Base-by-base conservation (phyloP, 2,797 vertebrate genomes). In the Clamator glandarius region DNA sequence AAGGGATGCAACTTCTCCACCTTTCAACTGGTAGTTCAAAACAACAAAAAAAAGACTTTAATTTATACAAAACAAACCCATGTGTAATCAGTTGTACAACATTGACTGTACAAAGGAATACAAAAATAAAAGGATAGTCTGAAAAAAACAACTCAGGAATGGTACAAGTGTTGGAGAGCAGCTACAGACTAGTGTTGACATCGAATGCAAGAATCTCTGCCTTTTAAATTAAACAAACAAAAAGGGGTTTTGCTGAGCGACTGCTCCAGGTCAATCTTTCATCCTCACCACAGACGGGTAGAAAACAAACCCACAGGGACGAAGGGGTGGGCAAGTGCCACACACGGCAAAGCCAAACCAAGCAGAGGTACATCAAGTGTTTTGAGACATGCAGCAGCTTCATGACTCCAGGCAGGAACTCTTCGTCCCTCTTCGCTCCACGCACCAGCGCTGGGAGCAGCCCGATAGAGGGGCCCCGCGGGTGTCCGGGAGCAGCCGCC, bases 61-160 rank as follows among this genome's bases (percentile, higher is more conserved):
- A 96, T 97, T 95, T 96, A 96, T 93, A 96, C 84, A 97, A 96
- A 97, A 93, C 58, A 63, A 95, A 94, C 26, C 73, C 87, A 93
- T 62, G 51, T 87, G 66, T 64, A 61, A 95, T 87, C 96, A 89
- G 96, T 87, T 94, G 69, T 97, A 96, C 96, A 82, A 96, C 92
- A 54, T 29, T 94, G 96, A 97, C 97, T 98, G 97, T 98, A 98
- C 98, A 98, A 97, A 97, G 97, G 93, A 97, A 91, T 95, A 95
- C 89, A 96, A 97, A 93, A 95, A 94, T 87, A 94, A 91, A 93
- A 73, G 69, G 58, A 90, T 12, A 92, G 91, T 91, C 87, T 61
- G 39, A 86, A 90, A 93, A 84, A 88, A 92, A 67, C 78, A 91
- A 89, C 96, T 87, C 78, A 84, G 97, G 96, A 97, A 96, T 81